Percentiles rank a stretch among this genome's conserved stretches.
These are phyloP conservation scores for Mesochorus sp. DNA, from an alignment of 2,888 invertebrate species.

Conservation along the genomic window DNA sequence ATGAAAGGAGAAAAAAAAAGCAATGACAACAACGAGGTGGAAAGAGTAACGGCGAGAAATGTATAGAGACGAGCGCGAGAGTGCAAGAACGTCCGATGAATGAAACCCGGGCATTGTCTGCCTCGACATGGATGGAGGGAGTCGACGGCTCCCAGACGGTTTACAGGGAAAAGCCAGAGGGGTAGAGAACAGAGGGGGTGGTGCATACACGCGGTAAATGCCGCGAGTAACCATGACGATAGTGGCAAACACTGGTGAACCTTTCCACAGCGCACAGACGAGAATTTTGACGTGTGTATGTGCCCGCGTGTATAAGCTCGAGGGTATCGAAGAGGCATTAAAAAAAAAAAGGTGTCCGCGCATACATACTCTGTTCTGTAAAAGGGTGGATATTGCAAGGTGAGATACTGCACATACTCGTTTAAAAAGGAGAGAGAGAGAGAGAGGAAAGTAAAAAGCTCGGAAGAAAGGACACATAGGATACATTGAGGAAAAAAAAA, in stretches of 20 bases:
- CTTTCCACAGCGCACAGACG: neutral
- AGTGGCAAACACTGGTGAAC: conserved; percentile 68
- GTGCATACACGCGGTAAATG: conserved; percentile 45
- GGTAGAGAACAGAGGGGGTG: neutral
- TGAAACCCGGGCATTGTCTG: conserved; percentile 46
- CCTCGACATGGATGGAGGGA: conserved; percentile 15
- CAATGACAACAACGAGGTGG: neutral
- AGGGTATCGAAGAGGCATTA: conserved; percentile 3
- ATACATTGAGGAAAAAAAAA: conserved; percentile 33
- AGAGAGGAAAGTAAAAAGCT: neutral
- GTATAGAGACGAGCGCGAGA: conserved; percentile 14
- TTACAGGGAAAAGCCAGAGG: too few relatives aligned
- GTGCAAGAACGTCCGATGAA: conserved; percentile 39
- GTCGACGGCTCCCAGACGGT: neutral
- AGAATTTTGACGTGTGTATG: neutral
- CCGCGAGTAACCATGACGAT: conserved; percentile 73
- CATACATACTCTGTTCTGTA: neutral
- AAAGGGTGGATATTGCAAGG: neutral
- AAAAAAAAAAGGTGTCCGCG: conserved; percentile 40
- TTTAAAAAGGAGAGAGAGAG: conserved; percentile 18
- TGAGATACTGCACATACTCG: too few relatives aligned
- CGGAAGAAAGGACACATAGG: neutral
- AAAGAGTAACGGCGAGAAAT: conserved; percentile 16
- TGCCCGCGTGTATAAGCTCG: neutral
- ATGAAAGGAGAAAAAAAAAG: neutral